Evolutionary conservation across 2,113 vertebrate species (phyloP), one percentile per base, ranked within the genome.

Genomic region (Chloebia gouldiae): DNA sequence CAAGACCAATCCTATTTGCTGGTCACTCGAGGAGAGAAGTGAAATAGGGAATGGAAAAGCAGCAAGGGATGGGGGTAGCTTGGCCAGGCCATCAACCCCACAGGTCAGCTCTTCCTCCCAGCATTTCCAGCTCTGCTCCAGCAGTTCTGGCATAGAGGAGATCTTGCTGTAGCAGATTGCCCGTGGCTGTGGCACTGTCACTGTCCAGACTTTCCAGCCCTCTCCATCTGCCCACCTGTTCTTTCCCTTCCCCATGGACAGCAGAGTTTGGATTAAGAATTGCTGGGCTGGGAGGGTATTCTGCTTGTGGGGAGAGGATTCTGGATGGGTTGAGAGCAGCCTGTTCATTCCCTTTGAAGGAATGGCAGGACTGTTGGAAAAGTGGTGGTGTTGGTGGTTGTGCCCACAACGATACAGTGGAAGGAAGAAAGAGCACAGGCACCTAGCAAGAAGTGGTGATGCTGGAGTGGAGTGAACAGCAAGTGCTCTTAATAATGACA

Each of bases 391-490:
- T 37, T 3, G 5, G 40, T 13, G 15, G 37, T 23, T 69, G 40
- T 73, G 64, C 61, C 69, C 68, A 56, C 28, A 6, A 40, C 0
- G 0, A n/a, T 10, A 30, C 18, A 68, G 21, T 2, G 8, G 61
- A 86, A 65, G 31, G 69, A 92, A 77, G 71, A 70, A 87, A 61
- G 8, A 65, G 69, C n/a, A 40, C 23, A 37, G 76, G 54, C 75
- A 54, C 7, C 2, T 57, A 57, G 49, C 47, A 75, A 77, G 85
- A 47, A 86, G 60, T 0, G 3, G 7, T 61, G 81, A 31, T 73
- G 81, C 65, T 95, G 61, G 69, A 91, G 59, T 95, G 61, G 69
- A 91, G 59, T 78, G 64, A 78, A 56, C 92, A 94, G 86, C 39
- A 79, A 93, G 81, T 1, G 17, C 59, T 54, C 49, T 66, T 95